Evolutionary conservation across 2,113 vertebrate species (phyloP).

Genomic region (Dunckerocampus dactyliophorus): DNA sequence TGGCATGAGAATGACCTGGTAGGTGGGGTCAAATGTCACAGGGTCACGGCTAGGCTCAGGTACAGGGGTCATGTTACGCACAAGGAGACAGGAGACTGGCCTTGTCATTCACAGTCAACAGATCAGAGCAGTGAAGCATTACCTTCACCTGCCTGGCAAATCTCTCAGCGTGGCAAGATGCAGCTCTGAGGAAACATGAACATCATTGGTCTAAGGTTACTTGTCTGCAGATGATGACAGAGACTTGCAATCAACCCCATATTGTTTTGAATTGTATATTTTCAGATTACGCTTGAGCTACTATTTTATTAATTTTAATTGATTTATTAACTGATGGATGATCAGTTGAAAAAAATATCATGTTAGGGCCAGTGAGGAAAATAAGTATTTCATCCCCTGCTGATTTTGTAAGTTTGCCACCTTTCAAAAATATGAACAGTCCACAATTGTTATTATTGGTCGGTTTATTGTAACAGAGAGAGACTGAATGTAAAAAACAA

Average conservation of each 20-base stretch:
- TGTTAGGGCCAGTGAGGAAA: too few relatives aligned
- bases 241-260: conserved; percentile 4
- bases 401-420: too few relatives aligned
- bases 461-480: too few relatives aligned
- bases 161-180: conserved; percentile 45
- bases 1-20: conserved; percentile 74
- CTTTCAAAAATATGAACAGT: too few relatives aligned
- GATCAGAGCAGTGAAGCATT: conserved; percentile 63
- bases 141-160: conserved; percentile 52
- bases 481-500: too few relatives aligned
- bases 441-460: too few relatives aligned
- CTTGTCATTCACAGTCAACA: conserved; percentile 77
- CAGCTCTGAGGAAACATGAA: conserved; percentile 27
- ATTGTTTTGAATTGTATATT: background rate
- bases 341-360: too few relatives aligned
- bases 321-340: too few relatives aligned
- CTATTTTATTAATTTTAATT: background rate
- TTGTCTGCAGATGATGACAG: conserved; percentile 26
- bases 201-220: conserved; percentile 46
- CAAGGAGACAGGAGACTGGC: conserved; percentile 63
- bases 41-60: conserved; percentile 70
- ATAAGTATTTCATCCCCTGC: too few relatives aligned
- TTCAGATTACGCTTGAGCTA: background rate
- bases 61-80: conserved; percentile 70
- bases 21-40: conserved; percentile 71